Percentiles rank a stretch among this genome's conserved stretches.
Evolutionary conservation across 2,797 vertebrate genomes (phyloP).

Genomic region (Lutjanus campechanus): DNA sequence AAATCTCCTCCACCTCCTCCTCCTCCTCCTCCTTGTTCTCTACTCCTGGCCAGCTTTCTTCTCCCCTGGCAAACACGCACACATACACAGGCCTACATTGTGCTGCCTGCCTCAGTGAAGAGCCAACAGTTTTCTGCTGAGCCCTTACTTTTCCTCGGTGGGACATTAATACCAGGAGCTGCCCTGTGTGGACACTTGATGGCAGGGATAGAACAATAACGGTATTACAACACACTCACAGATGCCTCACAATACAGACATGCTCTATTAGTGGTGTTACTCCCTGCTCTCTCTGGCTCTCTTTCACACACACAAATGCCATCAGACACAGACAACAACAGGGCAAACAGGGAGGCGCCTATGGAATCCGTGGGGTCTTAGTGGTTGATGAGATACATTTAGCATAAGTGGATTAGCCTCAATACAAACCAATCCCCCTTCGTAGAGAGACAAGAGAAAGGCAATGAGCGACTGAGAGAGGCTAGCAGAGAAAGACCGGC

Average conservation of each 20-base stretch:
- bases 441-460: conserved; percentile 61
- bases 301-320: conserved; percentile 47
- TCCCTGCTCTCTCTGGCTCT: conserved; percentile 39
- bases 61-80: conserved; percentile 52
- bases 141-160: conserved; percentile 68
- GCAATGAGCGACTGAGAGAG: conserved; percentile 46
- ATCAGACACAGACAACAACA: conserved; percentile 70
- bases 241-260: conserved; percentile 67
- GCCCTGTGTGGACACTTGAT: conserved; percentile 70
- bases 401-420: conserved; percentile 88
- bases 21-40: conserved; percentile 37
- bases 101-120: conserved; percentile 63
- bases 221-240: conserved; percentile 69
- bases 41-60: conserved; percentile 58
- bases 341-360: conserved; percentile 72
- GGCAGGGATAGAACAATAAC: conserved; percentile 71
- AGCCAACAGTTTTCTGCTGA: conserved; percentile 77
- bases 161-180: conserved; percentile 73
- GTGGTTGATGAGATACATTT: conserved; percentile 85
- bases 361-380: conserved; percentile 83
- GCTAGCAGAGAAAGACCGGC: conserved; percentile 28
- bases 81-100: conserved; percentile 62
- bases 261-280: conserved; percentile 69
- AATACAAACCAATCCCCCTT: conserved; percentile 85
- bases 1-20: conserved; percentile 30